A percentile compares a stretch with the other conserved stretches of the same genome.
These are phyloP conservation scores for Diplolepis rosae DNA, from an alignment of 2,888 invertebrate genomes.

Conservation along the genomic window DNA sequence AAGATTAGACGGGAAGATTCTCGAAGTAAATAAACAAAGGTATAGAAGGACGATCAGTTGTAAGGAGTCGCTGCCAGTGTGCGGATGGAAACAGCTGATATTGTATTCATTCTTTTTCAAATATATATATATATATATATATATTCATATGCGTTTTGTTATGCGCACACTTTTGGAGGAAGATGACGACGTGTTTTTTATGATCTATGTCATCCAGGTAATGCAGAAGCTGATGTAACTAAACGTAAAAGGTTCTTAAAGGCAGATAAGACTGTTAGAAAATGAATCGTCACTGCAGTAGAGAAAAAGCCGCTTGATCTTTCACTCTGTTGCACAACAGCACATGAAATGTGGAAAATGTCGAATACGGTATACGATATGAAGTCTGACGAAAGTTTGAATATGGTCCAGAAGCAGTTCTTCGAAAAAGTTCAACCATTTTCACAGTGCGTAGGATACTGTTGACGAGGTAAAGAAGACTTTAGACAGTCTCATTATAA, in stretches of 20 bases:
- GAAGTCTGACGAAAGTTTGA: constrained; percentile 42
- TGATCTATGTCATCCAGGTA: constrained; percentile 35
- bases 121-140: too few species aligned
- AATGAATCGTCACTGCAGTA: constrained; percentile 44
- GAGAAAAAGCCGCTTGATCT: constrained; percentile 46
- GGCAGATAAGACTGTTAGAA: constrained; percentile 28
- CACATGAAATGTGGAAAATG: constrained; percentile 44
- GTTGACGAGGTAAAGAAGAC: too few species aligned
- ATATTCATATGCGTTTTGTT: constrained; percentile 36
- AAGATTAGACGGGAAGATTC: too few species aligned
- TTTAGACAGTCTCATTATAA: too few species aligned
- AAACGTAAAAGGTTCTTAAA: constrained; percentile 30
- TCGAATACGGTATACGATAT: constrained; percentile 44
- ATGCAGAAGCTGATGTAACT: not conserved
- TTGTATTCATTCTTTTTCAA: too few species aligned
- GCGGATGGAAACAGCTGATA: too few species aligned
- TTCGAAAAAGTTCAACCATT: too few species aligned
- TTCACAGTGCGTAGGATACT: too few species aligned
- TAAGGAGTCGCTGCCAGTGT: too few species aligned
- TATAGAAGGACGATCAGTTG: too few species aligned
- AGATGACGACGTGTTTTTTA: constrained; percentile 32
- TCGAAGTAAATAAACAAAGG: too few species aligned
- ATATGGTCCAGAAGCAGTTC: constrained; percentile 45
- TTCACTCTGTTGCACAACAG: constrained; percentile 40
- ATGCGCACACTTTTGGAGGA: constrained; percentile 34